phyloP scores from a whole-genome alignment of 2,797 vertebrate species.

The Potorous gilbertii region DNA sequence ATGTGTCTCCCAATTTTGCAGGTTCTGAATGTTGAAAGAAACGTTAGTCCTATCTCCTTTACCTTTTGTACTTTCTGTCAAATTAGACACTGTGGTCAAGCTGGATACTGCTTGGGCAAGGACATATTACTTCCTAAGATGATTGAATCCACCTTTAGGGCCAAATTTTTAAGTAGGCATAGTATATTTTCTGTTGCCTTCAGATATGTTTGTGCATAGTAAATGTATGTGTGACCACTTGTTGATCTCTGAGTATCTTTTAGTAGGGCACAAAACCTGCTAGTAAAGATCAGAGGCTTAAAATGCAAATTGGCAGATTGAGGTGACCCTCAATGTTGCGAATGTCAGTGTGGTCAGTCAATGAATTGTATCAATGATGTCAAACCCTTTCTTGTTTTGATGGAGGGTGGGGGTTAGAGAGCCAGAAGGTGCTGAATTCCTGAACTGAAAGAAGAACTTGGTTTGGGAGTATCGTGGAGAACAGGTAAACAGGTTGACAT shows the following conservation, averaged over 20 bases:
- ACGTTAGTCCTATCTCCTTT: neutral
- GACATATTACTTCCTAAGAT: neutral
- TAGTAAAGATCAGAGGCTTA: neutral
- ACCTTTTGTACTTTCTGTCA: neutral
- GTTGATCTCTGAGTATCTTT: neutral
- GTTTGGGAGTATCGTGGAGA: neutral
- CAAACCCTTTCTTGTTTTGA: conserved; percentile 51
- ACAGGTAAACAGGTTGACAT: neutral
- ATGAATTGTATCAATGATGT: neutral
- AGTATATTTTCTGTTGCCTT: neutral
- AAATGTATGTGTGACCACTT: neutral
- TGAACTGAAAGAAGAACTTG: neutral
- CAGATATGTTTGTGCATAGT: neutral
- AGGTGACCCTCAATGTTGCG: neutral
- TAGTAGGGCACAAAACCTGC: neutral
- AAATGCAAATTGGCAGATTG: neutral
- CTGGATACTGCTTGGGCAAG: neutral
- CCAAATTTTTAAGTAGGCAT: neutral
- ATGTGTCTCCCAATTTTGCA: neutral
- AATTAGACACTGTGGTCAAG: neutral
- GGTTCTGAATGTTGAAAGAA: neutral
- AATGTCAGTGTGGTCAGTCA: neutral
- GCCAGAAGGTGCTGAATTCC: neutral
- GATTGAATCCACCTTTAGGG: neutral
- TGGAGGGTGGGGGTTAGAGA: conserved; percentile 1